Evolutionary conservation across 92 coral and sea anemone genomes (phyloP).

Genomic region (Nematostella vectensis): DNA sequence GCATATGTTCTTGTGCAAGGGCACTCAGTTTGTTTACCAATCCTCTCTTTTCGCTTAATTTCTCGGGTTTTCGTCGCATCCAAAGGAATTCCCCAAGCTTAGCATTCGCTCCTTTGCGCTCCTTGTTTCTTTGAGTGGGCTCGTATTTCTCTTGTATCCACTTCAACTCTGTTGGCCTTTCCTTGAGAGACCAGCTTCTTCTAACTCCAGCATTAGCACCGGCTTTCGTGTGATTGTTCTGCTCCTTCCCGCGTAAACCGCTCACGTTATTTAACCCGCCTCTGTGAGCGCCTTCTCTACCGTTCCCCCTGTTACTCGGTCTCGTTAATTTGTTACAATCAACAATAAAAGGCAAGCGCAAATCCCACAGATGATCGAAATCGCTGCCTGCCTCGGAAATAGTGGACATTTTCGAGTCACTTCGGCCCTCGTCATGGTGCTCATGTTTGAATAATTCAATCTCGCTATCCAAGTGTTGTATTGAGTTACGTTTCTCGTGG

Average conservation of each 20-base stretch:
- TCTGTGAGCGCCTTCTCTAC: too few species aligned
- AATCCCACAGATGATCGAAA: too few species aligned
- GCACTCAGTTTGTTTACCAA: too few species aligned
- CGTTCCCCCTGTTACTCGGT: too few species aligned
- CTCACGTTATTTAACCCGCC: too few species aligned
- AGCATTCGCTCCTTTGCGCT: not conserved
- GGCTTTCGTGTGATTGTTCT: too few species aligned
- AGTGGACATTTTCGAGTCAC: conserved; percentile 11
- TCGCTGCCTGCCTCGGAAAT: conserved; percentile 26
- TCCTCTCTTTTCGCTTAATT: too few species aligned
- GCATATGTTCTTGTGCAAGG: too few species aligned
- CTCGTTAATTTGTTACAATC: too few species aligned
- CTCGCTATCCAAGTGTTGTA: conserved; percentile 24
- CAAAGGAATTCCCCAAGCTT: not conserved
- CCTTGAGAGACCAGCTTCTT: too few species aligned
- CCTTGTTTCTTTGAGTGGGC: not conserved
- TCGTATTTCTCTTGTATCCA: not conserved
- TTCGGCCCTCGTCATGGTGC: not conserved
- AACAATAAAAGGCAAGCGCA: not conserved
- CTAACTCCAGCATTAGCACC: too few species aligned
- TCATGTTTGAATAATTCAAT: conserved; percentile 9
- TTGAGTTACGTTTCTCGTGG: conserved; percentile 1
- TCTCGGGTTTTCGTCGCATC: not conserved
- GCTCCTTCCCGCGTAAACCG: too few species aligned
- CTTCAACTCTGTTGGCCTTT: not conserved